Base-by-base conservation (phyloP, 1,140 invertebrate species). In the Cyphomyrmex costatus region DNA sequence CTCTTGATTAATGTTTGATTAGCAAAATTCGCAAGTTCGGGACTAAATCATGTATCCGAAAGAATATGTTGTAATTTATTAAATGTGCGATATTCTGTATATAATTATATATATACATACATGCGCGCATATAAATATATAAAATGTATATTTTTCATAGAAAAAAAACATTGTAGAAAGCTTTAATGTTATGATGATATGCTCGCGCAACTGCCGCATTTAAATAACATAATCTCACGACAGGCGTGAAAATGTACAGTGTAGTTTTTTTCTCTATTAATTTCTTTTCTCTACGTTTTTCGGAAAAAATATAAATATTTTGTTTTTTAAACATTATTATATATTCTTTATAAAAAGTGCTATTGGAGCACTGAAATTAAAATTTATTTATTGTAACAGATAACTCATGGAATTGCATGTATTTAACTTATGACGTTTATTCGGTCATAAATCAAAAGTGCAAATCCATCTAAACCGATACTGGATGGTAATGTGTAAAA, bases 331-430 rank as follows among this genome's bases (percentile, higher is more conserved):
- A 46, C 19, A 61, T 27, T 46, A 61, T 42, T 24, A 49, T 14
- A 42, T 42, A 78, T 74, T 14, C 53, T 58, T 36, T 6, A 74
- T 56, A 16, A 74, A 60, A 60, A 77, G 16, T 42, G 33, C 19
- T 2, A 1, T 21, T 3, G 1, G 19, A 36, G 14, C 14, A 66
- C 42, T 53, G 63, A 3, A 36, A 46, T 78, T 33, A 36, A 78
- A 65, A 65, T n/a, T 66, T 66, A 0, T 33, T 78, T 7, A 21
- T 49, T 78, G 8, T 79, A 78, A 78, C 7, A 61, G 46, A 80
- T 24, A 80, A 80, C 49, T 56, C 49, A 21, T 56, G 12, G 14
- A 30, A 71, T 82, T 36, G 6, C 33, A 82, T 46, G 24, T 19
- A 51, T 53, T 53, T 33, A 36, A 6, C 33, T 42, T 42, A 42